Base-by-base conservation (phyloP, 2,113 vertebrate species). In the Polypterus senegalus region DNA sequence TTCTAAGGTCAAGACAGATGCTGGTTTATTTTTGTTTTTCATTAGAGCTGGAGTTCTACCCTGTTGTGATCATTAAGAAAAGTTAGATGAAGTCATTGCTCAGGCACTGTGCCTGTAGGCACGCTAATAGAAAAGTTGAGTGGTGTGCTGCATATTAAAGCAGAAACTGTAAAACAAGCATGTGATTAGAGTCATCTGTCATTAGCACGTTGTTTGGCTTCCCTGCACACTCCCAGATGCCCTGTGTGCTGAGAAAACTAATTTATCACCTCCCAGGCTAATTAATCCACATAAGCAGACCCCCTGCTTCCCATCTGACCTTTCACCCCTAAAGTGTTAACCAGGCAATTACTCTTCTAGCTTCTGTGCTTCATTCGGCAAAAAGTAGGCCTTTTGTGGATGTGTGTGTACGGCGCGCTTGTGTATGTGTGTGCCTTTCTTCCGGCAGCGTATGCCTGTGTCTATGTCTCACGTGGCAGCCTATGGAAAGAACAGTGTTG, bases 321-420 rank as follows among this genome's bases (percentile, higher is more conserved):
- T 79, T 76, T 82, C 73, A 81, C 77, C 81, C 69, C 66, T 2
- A 4, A 77, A 69, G 73, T 76, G 79, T 81, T 83, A 80, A 79
- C 71, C 69, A 67, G 78, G 66, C 76, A 78, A 79, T 82, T 83
- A 77, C 71, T 85, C 80, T 79, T 82, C 72, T 66, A 67, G 83
- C 79, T 80, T 73, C 83, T 76, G 65, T 80, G 75, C 71, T 68
- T 73, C 27, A 27, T 27, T 27, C 27, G 27, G 27, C 27, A 27
- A 27, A 27, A 60, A 67, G 61, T 9, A 57, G 53, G 57, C 58
- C 47, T 46, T 56, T 27, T 57, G 56, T 6, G 48, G 46, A 45
- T 49, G 8, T 4, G 44, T 53, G 57, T 53, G 4, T 59, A 10
- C 44, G 58, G 58, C 44, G 49, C 59, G 4, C 27, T 27, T 27